Percentiles rank a stretch among this genome's conserved stretches.
phyloP scores from a whole-genome alignment of 2,113 vertebrate species.

The Hyaena hyaena region DNA sequence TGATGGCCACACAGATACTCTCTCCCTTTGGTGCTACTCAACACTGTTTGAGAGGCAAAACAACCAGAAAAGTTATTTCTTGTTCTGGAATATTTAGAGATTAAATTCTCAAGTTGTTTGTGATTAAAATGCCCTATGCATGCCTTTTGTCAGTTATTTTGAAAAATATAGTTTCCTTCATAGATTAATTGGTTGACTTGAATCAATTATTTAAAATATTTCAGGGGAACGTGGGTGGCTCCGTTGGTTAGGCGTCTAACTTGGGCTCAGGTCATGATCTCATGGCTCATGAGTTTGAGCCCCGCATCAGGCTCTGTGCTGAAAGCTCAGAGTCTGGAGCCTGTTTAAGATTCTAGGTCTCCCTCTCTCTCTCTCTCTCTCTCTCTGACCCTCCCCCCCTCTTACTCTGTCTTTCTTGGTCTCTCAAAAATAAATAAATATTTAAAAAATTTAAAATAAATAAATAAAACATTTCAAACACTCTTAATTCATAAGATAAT shows the following conservation, averaged over 20 bases:
- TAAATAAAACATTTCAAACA: constrained; percentile 46
- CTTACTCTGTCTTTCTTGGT: no score
- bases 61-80: not conserved
- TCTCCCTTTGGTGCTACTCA: not conserved
- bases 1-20: not conserved
- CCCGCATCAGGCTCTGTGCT: no score
- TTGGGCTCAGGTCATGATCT: no score
- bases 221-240: not conserved
- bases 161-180: not conserved
- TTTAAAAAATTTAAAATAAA: no score
- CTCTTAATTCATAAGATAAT: constrained; percentile 25
- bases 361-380: no score
- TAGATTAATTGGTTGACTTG: constrained; percentile 34
- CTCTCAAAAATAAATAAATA: no score
- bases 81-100: not conserved
- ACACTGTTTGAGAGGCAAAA: not conserved
- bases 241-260: no score
- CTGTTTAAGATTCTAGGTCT: no score
- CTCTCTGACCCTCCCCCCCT: no score
- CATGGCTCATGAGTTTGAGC: no score
- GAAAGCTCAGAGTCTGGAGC: no score
- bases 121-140: constrained; percentile 28
- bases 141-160: constrained; percentile 45
- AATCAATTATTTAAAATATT: constrained; percentile 68
- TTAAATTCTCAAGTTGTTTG: constrained; percentile 34